Evolutionary conservation across 2,888 invertebrate genomes (phyloP).

Genomic region (Chloromyia formosa): DNA sequence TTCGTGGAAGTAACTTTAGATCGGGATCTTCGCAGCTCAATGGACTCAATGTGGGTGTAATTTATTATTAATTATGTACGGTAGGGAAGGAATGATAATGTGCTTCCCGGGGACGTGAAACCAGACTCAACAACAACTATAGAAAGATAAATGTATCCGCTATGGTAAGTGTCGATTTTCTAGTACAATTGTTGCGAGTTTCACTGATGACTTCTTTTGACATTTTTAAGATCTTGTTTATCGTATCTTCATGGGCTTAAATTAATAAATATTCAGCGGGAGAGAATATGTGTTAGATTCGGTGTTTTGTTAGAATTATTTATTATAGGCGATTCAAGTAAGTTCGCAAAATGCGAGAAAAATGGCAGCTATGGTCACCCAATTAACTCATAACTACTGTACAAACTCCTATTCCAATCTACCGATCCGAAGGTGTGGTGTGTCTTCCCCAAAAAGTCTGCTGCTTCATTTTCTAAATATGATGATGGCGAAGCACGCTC

Average conservation of each 20-base stretch:
- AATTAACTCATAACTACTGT: too few relatives aligned
- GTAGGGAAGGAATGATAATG: constrained; percentile 39
- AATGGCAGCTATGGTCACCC: too few relatives aligned
- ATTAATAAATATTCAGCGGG: constrained; percentile 6
- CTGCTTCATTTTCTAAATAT: too few relatives aligned
- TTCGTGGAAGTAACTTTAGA: constrained; percentile 17
- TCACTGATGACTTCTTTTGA: constrained; percentile 35
- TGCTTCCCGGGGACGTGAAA: background rate
- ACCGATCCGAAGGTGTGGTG: too few relatives aligned
- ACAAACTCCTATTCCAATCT: too few relatives aligned
- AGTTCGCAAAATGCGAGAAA: too few relatives aligned
- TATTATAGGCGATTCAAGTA: constrained; percentile 8
- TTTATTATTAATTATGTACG: constrained; percentile 46
- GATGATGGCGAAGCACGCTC: background rate
- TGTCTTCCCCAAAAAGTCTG: too few relatives aligned
- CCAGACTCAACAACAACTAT: constrained; percentile 27
- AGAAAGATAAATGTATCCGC: constrained; percentile 38
- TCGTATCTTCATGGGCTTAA: constrained; percentile 15
- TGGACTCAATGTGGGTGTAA: constrained; percentile 41
- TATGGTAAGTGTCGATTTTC: constrained; percentile 31
- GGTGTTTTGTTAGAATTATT: constrained; percentile 23
- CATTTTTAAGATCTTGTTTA: constrained; percentile 43
- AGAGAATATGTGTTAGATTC: too few relatives aligned
- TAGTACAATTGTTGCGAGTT: constrained; percentile 17
- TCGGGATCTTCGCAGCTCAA: constrained; percentile 21